Evolutionary conservation across 2,888 invertebrate genomes (phyloP).

Genomic region (Nemotelus nigrinus): DNA sequence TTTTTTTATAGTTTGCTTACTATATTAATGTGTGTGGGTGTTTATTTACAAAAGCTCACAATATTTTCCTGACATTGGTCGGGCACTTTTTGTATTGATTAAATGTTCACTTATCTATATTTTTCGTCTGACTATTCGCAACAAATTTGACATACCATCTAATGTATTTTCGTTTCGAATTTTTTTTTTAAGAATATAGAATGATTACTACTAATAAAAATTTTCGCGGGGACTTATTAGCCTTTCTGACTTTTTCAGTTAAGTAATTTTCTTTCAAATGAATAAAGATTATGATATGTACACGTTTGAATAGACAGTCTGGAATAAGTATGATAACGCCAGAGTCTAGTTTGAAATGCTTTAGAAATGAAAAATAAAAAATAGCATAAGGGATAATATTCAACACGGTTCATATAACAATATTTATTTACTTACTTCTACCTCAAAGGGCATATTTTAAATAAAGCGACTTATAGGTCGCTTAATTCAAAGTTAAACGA

Average conservation of each 20-base stretch:
- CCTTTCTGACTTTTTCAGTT: not conserved
- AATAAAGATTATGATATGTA: conserved; percentile 37
- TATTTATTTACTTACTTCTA: too few relatives aligned
- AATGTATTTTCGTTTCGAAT: too few relatives aligned
- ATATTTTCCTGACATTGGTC: conserved; percentile 40
- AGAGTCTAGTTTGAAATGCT: too few relatives aligned
- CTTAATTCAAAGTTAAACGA: too few relatives aligned
- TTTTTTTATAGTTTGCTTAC: not conserved
- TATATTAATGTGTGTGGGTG: not conserved
- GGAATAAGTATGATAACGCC: too few relatives aligned
- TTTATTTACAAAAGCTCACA: conserved; percentile 42
- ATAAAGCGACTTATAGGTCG: too few relatives aligned
- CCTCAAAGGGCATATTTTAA: too few relatives aligned
- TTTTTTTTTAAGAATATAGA: too few relatives aligned
- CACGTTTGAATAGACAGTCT: not conserved
- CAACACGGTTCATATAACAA: too few relatives aligned
- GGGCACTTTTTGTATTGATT: conserved; percentile 40
- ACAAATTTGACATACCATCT: not conserved
- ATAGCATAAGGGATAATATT: too few relatives aligned
- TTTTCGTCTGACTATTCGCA: conserved; percentile 18
- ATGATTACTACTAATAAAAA: not conserved
- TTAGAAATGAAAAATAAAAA: too few relatives aligned
- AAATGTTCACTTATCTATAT: conserved; percentile 3
- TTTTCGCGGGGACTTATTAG: conserved; percentile 9
- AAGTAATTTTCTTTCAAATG: not conserved